These are phyloP conservation scores for Cladopsammia gracilis DNA, from an alignment of 64 coral and sea anemone genomes.

Conservation along the genomic window DNA sequence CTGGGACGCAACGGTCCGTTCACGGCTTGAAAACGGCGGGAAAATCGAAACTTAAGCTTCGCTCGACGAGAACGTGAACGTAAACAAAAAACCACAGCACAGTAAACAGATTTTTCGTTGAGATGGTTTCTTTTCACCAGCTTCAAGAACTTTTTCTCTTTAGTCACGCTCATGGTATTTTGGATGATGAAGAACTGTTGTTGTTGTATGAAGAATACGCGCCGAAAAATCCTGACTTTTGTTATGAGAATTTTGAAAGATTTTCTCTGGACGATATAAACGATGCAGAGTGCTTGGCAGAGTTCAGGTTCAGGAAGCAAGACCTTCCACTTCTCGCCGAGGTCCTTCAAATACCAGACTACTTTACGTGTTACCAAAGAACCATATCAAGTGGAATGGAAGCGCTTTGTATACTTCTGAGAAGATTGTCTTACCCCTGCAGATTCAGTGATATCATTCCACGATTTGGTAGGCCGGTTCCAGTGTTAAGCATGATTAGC, in stretches of 20 bases:
- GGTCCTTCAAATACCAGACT: constrained; percentile 21
- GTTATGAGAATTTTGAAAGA: constrained; percentile 11
- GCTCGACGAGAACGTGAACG: neutral
- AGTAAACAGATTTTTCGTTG: neutral
- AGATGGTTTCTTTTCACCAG: constrained; percentile 24
- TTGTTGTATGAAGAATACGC: constrained; percentile 16
- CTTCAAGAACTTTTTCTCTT: constrained; percentile 43
- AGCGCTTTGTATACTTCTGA: neutral
- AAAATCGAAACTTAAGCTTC: constrained; percentile 11
- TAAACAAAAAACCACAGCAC: neutral
- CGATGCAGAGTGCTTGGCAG: constrained; percentile 29
- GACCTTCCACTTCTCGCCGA: constrained; percentile 43
- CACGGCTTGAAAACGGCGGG: constrained; percentile 8
- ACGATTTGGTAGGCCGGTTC: too few species aligned
- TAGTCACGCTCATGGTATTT: constrained; percentile 37
- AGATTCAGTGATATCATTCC: too few species aligned
- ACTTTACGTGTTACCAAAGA: constrained; percentile 1
- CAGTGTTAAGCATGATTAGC: too few species aligned
- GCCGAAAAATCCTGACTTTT: constrained; percentile 56
- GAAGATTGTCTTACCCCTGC: too few species aligned
- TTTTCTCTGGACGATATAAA: constrained; percentile 34
- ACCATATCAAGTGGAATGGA: constrained; percentile 11
- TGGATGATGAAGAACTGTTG: constrained; percentile 51
- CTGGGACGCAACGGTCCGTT: neutral
- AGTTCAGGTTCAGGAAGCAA: constrained; percentile 21